Evolutionary conservation across 2,888 invertebrate genomes (phyloP).

Genomic region (Venusia cambrica): DNA sequence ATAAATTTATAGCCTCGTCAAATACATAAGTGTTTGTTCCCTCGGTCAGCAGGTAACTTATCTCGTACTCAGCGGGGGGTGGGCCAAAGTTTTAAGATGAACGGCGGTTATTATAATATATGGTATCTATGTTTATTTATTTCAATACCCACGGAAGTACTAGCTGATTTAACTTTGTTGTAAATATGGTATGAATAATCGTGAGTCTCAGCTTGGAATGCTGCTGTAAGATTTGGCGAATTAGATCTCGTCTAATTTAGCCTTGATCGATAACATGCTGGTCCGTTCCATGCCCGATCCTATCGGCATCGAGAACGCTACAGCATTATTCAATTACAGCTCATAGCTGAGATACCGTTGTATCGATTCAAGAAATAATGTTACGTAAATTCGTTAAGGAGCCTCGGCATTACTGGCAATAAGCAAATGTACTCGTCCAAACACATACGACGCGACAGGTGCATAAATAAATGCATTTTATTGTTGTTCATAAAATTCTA

Average conservation of each 20-base stretch:
- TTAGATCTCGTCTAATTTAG: constrained; percentile 17
- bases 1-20: constrained; percentile 66
- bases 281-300: constrained; percentile 28
- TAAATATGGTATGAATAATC: constrained; percentile 1
- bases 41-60: constrained; percentile 67
- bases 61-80: constrained; percentile 67
- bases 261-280: constrained; percentile 27
- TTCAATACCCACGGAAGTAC: constrained; percentile 4
- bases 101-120: constrained; percentile 16
- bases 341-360: constrained; percentile 26
- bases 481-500: constrained; percentile 43
- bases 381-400: constrained; percentile 26
- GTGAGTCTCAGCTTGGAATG: constrained; percentile 2
- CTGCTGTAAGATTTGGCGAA: constrained; percentile 5
- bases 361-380: constrained; percentile 29
- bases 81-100: constrained; percentile 49
- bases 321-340: constrained; percentile 32
- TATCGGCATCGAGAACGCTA: constrained; percentile 25
- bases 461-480: constrained; percentile 41
- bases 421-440: constrained; percentile 30
- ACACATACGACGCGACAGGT: constrained; percentile 24
- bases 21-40: constrained; percentile 69
- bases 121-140: constrained; percentile 20
- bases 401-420: constrained; percentile 31
- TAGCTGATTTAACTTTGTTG: constrained; percentile 6